Evolutionary conservation across 2,888 invertebrate genomes (phyloP).

Genomic region (Latrodectus hesperus): DNA sequence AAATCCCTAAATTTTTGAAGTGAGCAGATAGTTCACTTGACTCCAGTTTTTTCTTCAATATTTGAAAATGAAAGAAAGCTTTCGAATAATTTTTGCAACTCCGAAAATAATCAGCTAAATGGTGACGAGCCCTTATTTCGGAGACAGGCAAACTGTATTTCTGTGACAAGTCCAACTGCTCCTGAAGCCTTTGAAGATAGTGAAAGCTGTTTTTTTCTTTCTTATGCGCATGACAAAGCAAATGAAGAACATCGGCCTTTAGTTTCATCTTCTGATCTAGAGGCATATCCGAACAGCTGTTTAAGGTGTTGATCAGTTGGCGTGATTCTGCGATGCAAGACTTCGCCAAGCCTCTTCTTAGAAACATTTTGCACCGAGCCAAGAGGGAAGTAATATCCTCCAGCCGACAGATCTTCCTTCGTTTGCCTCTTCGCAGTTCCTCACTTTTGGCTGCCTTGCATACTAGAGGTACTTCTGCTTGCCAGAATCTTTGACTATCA

Average conservation of each 20-base stretch:
- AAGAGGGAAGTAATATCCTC: neutral
- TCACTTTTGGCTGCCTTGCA: neutral
- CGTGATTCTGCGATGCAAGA: constrained; percentile 6
- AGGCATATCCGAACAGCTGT: neutral
- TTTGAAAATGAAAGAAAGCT: neutral
- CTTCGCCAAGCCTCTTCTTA: neutral
- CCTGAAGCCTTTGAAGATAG: neutral
- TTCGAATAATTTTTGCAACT: neutral
- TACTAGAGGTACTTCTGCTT: constrained; percentile 19
- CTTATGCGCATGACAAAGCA: constrained; percentile 23
- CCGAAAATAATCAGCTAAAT: constrained; percentile 13
- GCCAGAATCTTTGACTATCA: constrained; percentile 16
- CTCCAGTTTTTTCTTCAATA: neutral
- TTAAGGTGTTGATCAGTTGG: neutral
- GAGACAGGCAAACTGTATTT: neutral
- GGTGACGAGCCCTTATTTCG: constrained; percentile 27
- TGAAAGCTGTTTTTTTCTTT: neutral
- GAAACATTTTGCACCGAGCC: constrained; percentile 3
- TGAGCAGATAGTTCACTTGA: no score
- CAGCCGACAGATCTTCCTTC: neutral
- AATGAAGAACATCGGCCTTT: constrained; percentile 25
- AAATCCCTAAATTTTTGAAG: neutral
- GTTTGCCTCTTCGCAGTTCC: no score
- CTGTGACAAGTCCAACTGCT: constrained; percentile 17
- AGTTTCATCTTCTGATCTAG: neutral